Evolutionary conservation across 2,888 invertebrate genomes (phyloP).

Genomic region (Xestia sexstrigata): DNA sequence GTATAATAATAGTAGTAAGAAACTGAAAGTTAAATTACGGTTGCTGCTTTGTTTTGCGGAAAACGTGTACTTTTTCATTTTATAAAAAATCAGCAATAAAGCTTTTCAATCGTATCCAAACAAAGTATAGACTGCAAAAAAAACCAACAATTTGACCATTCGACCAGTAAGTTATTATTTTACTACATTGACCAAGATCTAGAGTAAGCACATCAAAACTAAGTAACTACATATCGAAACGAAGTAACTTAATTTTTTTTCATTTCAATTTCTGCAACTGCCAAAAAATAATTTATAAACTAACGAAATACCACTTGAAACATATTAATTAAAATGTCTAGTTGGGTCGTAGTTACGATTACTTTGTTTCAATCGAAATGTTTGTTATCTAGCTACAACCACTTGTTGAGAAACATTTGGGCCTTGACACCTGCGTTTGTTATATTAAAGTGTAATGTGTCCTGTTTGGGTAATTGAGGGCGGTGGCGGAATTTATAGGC

Average conservation of each 20-base stretch:
- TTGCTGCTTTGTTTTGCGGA: neutral
- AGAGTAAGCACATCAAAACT: neutral
- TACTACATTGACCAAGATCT: neutral
- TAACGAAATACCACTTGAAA: conserved; percentile 39
- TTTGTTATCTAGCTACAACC: conserved; percentile 17
- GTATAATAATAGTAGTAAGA: neutral
- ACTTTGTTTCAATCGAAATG: conserved; percentile 1
- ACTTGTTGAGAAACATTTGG: conserved; percentile 40
- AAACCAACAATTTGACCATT: neutral
- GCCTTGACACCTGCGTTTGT: conserved; percentile 57
- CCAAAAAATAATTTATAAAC: conserved; percentile 6
- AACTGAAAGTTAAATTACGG: neutral
- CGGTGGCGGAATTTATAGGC: conserved; percentile 23
- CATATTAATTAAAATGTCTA: conserved; percentile 56
- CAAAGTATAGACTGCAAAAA: neutral
- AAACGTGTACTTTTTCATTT: neutral
- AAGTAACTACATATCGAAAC: conserved; percentile 2
- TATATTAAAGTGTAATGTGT: conserved; percentile 58
- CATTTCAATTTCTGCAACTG: conserved; percentile 40
- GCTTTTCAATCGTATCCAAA: neutral
- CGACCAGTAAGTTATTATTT: neutral
- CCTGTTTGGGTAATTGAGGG: conserved; percentile 48
- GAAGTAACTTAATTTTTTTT: conserved; percentile 1
- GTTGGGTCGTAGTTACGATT: conserved; percentile 14
- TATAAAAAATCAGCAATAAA: neutral